phyloP scores from a whole-genome alignment of 2,113 vertebrate genomes.

The Sapayoa aenigma region DNA sequence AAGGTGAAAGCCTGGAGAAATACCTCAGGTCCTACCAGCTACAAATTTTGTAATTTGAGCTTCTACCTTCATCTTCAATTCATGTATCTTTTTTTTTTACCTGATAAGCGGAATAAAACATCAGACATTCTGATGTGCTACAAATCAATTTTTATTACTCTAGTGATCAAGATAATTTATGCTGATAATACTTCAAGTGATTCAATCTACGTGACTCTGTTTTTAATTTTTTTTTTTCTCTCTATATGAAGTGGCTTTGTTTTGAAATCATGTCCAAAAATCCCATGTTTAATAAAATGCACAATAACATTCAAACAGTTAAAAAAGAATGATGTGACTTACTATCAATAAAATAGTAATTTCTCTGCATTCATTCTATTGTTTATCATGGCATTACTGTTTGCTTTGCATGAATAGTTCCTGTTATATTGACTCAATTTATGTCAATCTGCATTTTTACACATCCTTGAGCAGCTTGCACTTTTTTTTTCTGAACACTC shows the following conservation, averaged over 20 bases:
- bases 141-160: background rate
- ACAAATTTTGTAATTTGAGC: background rate
- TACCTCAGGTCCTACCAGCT: background rate
- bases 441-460: constrained; percentile 37
- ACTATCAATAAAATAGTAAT: background rate
- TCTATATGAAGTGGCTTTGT: background rate
- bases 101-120: background rate
- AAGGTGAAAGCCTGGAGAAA: background rate
- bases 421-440: constrained; percentile 32
- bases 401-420: constrained; percentile 11
- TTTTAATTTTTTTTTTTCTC: background rate
- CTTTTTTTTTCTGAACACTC: background rate
- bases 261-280: background rate
- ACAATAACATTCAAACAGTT: background rate
- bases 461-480: background rate
- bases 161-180: background rate
- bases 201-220: background rate
- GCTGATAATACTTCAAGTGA: background rate
- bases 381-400: background rate
- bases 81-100: background rate
- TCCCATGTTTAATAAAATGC: background rate
- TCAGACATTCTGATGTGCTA: background rate
- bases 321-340: background rate
- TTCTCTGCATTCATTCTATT: background rate
- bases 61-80: background rate